Evolutionary conservation across 1,140 invertebrate species (phyloP).

Genomic region (Drosophila pseudoananassae): DNA sequence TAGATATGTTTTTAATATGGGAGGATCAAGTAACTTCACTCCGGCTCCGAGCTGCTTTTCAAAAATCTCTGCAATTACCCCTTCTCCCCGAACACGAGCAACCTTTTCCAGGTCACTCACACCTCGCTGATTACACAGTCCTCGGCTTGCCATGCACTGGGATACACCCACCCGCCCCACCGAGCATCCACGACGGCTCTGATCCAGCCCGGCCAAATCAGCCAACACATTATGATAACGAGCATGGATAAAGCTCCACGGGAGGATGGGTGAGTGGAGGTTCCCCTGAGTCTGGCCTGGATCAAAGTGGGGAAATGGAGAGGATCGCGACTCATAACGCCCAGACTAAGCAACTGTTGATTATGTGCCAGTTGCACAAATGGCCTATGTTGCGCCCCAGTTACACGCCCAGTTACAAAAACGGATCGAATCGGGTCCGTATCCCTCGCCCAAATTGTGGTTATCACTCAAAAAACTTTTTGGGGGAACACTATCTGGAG

Average conservation of each 20-base stretch:
- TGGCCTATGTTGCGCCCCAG: constrained; percentile 71
- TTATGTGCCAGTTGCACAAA: constrained; percentile 78
- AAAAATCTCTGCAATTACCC: constrained; percentile 38
- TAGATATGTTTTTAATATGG: constrained; percentile 54
- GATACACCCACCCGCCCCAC: constrained; percentile 33
- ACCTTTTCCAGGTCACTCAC: constrained; percentile 67
- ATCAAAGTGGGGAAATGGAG: constrained; percentile 39
- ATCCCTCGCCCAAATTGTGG: constrained; percentile 18
- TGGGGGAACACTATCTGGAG: neutral
- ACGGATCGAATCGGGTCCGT: constrained; percentile 29
- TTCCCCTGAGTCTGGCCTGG: constrained; percentile 18
- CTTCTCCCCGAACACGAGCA: constrained; percentile 8
- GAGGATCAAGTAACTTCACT: constrained; percentile 33
- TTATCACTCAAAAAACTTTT: constrained; percentile 9
- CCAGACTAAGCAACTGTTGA: constrained; percentile 75
- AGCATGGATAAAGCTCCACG: constrained; percentile 60
- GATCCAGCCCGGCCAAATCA: constrained; percentile 49
- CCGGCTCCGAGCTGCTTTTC: constrained; percentile 3
- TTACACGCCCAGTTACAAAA: constrained; percentile 61
- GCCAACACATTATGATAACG: constrained; percentile 78
- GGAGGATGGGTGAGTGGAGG: neutral
- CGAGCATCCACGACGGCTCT: constrained; percentile 1
- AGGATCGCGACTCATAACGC: constrained; percentile 47
- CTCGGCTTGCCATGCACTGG: constrained; percentile 29
- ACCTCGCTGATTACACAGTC: constrained; percentile 63